Percentiles rank a stretch among this genome's conserved stretches.
Evolutionary conservation across 2,888 invertebrate species (phyloP).

Genomic region (Isoperla grammatica): DNA sequence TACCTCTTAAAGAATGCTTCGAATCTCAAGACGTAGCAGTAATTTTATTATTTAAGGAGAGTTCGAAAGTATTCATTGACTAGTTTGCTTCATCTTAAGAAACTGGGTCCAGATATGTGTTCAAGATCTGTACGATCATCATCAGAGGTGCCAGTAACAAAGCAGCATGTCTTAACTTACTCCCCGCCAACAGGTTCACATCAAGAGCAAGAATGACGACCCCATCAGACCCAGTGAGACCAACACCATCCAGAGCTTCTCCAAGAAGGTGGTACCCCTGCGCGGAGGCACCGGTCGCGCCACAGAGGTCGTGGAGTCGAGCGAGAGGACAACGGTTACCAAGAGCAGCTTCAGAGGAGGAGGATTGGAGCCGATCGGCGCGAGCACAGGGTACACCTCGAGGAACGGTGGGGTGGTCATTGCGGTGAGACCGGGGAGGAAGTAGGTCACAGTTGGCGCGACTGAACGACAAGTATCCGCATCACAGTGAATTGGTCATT

Average conservation of each 20-base stretch:
- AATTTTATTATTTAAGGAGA: too few relatives aligned
- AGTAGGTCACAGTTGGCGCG: too few relatives aligned
- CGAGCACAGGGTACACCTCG: conserved; percentile 42
- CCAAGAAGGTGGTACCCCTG: conserved; percentile 61
- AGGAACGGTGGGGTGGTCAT: conserved; percentile 51
- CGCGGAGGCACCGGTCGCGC: conserved; percentile 49
- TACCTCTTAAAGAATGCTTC: too few relatives aligned
- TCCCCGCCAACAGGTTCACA: conserved; percentile 42
- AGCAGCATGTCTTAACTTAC: neutral
- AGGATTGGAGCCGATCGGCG: conserved; percentile 50
- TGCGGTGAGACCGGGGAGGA: conserved; percentile 47
- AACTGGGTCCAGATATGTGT: too few relatives aligned
- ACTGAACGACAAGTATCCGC: too few relatives aligned
- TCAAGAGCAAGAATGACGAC: conserved; percentile 60
- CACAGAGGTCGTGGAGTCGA: conserved; percentile 63
- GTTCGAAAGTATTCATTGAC: too few relatives aligned
- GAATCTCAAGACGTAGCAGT: too few relatives aligned
- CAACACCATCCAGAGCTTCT: conserved; percentile 63
- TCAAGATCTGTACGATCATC: too few relatives aligned
- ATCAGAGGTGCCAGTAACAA: neutral
- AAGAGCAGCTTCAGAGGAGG: conserved; percentile 56
- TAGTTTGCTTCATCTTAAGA: too few relatives aligned
- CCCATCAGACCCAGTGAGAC: conserved; percentile 63
- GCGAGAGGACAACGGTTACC: conserved; percentile 64
- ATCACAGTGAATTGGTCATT: too few relatives aligned